Evolutionary conservation across 2,113 vertebrate species (phyloP), one percentile per base, ranked within the genome.

Genomic region (Osmerus mordax): DNA sequence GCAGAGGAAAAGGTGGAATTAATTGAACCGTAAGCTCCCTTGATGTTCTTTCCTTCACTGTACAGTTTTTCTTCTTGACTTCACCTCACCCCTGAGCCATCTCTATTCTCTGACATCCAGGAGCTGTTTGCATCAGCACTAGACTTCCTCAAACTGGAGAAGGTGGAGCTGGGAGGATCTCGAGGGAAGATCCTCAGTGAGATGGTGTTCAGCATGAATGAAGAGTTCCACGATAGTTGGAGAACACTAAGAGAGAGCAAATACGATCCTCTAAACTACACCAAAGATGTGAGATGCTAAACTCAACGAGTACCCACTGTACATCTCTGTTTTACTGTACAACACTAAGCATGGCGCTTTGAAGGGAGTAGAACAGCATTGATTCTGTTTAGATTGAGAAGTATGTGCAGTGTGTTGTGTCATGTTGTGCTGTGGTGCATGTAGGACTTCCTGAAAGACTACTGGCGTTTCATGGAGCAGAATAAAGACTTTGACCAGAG

Each of bases 401-500:
- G 21, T 32, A 14, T 52, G 32, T 61, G 21, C 41, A 12, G 60
- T 4, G 65, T 70, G 71, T 5, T 85, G 60, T 66, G 21, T 28
- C 84, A 23, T 78, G 83, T 23, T 82, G 23, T 86, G 9, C 19
- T 60, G 4, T 19, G 4, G 21, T 23, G 21, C 9, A 19, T 60
- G 58, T 23, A 94, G 90, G 88, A 89, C 71, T 92, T 94, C 92
- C 86, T 91, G 61, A 73, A 25, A 71, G 91, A 89, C 78, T 91
- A 88, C 68, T 77, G 81, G 51, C 80, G 71, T 77, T 93, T 92
- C 71, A 87, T 91, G 85, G 90, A 92, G 72, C 90, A 93, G 82
- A 92, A 90, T 80, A 92, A 79, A 84, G 89, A 93, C 80, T 93
- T 92, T 80, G 92, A 94, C 87, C 91, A 91, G 74, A 90, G 91